phyloP scores from a whole-genome alignment of 2,797 vertebrate species.

The Hydrophis major region DNA sequence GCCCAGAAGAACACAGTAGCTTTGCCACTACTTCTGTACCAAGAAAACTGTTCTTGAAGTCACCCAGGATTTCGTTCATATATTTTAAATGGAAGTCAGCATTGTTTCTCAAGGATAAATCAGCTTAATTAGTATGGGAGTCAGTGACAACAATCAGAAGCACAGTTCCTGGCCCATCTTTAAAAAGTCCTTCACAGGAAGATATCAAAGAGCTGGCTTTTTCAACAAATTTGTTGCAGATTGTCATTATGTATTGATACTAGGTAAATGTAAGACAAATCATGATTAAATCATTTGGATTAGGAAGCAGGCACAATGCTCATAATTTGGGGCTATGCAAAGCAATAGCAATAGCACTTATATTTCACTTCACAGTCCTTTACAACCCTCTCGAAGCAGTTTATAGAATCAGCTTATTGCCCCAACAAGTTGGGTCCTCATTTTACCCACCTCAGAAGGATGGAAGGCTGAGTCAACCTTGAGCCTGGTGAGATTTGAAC shows the following conservation, averaged over 20 bases:
- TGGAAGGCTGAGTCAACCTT: too few species aligned
- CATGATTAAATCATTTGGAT: not conserved
- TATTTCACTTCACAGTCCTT: too few species aligned
- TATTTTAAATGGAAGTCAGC: not conserved
- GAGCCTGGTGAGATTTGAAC: too few species aligned
- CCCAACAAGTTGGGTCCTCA: too few species aligned
- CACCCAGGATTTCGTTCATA: not conserved
- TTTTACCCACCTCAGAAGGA: too few species aligned
- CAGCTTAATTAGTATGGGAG: not conserved
- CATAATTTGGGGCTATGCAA: not conserved
- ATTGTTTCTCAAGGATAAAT: not conserved
- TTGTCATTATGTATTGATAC: not conserved
- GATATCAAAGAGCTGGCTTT: not conserved
- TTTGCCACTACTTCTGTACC: not conserved
- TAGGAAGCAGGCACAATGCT: not conserved
- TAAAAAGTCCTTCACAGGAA: not conserved
- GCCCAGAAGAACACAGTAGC: not conserved
- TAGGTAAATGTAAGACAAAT: not conserved
- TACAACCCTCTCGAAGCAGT: too few species aligned
- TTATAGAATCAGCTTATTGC: too few species aligned
- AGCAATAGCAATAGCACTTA: too few species aligned
- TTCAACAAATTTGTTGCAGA: not conserved
- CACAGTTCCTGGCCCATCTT: not conserved
- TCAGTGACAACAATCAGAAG: not conserved
- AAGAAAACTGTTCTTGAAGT: not conserved